Base-by-base conservation (phyloP, 30 jellyfish, hydroid and myxozoan species). In the Aurelia sp. region DNA sequence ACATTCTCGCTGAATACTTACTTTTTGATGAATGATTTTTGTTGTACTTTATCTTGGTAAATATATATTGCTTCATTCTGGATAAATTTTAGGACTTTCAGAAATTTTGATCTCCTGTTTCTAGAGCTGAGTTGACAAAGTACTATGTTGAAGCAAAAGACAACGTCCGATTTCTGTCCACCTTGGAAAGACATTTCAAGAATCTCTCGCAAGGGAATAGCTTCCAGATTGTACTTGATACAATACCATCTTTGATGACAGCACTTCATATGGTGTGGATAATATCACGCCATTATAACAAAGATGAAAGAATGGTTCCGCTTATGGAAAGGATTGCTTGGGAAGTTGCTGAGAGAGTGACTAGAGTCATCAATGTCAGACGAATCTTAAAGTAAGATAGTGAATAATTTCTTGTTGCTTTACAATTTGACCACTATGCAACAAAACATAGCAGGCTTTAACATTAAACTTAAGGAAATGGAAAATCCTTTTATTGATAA, bases 201-300 rank as follows among this genome's bases (percentile, higher is more conserved):
- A 93, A 93, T 65, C 89, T 93, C 20, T 75, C 96, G 22, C 92
- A 89, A 86, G 98, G 98, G 0, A 93, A 93, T 77, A 93, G 98
- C 75, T 93, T 93, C 63, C 98, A 93, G 65, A 89, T 82, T 57
- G 97, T 93, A 19, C 71, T 93, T 53, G 98, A 93, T 62, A 93
- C 98, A 13, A 89, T 93, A 27, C 98, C 98, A 3, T 84, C 98
- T 5, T 79, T 93, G 69, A 93, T 93, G 98, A 93, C 91, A 40
- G 98, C 98, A 11, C 68, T 93, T 62, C 98, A 93, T 82, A 93
- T 93, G 98, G 97, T 93, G 6, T 93, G 98, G 98, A 93, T 93
- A 66, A 93, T 93, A 4, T 93, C 98, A 13, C 92, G 97, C 16
- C 98, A 93, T 93, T 93, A 93, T 79, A 93, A 93, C 88, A 93